A percentile compares a stretch with the other conserved stretches of the same genome.
phyloP scores from a whole-genome alignment of 2,113 vertebrate species.

The Crotalus horridus region DNA sequence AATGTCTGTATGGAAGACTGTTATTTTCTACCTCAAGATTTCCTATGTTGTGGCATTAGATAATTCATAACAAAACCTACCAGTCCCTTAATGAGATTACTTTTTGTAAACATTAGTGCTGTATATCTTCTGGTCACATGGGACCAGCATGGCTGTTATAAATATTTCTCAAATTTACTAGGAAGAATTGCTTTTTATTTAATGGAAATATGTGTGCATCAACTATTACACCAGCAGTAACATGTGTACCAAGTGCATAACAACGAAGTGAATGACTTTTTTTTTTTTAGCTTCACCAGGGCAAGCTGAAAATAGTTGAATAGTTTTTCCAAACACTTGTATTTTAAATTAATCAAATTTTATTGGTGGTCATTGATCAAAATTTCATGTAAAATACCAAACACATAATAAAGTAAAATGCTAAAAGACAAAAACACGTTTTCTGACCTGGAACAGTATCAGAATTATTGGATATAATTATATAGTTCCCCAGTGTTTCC shows the following conservation, averaged over 20 bases:
- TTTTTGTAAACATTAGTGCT: background rate
- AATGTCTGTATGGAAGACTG: background rate
- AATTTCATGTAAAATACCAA: background rate
- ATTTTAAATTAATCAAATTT: slow-evolving; percentile 51
- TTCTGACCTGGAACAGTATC: background rate
- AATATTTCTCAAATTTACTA: background rate
- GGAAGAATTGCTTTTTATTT: background rate
- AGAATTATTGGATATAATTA: background rate
- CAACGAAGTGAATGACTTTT: background rate
- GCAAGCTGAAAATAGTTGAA: background rate
- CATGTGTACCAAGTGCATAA: background rate
- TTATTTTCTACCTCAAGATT: background rate
- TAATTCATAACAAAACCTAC: background rate
- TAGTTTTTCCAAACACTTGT: slow-evolving; percentile 17
- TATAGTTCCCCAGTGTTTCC: background rate
- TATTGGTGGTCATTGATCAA: background rate
- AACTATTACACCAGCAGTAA: background rate
- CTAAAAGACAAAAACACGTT: background rate
- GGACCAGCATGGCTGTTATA: background rate
- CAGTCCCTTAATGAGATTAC: background rate
- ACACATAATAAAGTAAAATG: background rate
- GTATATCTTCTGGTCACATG: background rate
- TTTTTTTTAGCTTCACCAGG: background rate
- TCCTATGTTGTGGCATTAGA: background rate
- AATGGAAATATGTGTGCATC: background rate